phyloP scores from a whole-genome alignment of 2,797 vertebrate species.

The Cygnus olor region DNA sequence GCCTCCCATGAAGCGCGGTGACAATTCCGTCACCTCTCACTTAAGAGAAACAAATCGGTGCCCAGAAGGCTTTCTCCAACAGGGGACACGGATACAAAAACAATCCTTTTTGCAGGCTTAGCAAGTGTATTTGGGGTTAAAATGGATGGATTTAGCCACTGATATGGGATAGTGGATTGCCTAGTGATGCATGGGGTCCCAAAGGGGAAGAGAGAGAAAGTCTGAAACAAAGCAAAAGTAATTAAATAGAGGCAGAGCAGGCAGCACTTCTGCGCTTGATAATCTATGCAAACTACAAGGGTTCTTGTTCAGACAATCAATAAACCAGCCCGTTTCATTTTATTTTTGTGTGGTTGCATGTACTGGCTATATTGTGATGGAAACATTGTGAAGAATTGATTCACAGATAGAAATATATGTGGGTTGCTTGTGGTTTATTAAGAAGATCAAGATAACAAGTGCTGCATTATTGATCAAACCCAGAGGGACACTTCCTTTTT shows the following conservation, averaged over 20 bases:
- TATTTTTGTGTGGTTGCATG: slow-evolving; percentile 14
- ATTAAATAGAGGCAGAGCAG: slow-evolving; percentile 43
- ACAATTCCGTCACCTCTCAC: background rate
- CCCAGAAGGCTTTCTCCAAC: fast-evolving
- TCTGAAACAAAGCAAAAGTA: slow-evolving; percentile 54
- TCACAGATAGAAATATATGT: slow-evolving; percentile 60
- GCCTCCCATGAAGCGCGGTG: background rate
- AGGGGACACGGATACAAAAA: background rate
- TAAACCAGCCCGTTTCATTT: slow-evolving; percentile 55
- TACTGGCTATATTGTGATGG: slow-evolving; percentile 25
- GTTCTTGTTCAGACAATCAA: slow-evolving; percentile 44
- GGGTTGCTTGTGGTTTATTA: slow-evolving; percentile 67
- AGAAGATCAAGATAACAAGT: slow-evolving; percentile 75
- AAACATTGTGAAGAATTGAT: slow-evolving; percentile 65
- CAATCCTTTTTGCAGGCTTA: background rate
- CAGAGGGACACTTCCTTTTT: slow-evolving; percentile 54
- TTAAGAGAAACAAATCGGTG: background rate
- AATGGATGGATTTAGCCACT: background rate
- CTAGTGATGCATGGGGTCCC: background rate
- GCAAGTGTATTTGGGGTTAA: background rate
- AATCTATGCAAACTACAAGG: slow-evolving; percentile 52
- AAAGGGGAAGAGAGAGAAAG: background rate
- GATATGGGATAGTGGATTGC: background rate
- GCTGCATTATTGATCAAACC: slow-evolving; percentile 74
- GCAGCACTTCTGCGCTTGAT: slow-evolving; percentile 16